Conservation (phyloP, 23 tunicate genomes). For the Trididemnum nubilum region DNA sequence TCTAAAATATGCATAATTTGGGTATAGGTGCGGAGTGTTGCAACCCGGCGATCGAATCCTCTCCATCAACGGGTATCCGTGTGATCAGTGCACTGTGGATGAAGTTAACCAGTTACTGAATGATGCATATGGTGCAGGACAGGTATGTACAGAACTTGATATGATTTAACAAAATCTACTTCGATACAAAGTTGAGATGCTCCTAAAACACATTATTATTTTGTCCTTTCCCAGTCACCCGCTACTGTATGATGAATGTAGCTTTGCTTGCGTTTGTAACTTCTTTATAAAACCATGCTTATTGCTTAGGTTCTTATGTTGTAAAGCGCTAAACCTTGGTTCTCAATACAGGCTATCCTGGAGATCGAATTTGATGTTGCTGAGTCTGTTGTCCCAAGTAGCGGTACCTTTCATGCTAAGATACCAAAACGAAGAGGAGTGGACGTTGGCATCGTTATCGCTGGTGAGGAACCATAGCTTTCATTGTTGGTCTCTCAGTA, state of each 20-base stretch:
- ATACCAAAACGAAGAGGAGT: slow-evolving; percentile 78
- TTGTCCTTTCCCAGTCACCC: neutral
- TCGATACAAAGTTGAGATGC: no score
- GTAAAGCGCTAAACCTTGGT: no score
- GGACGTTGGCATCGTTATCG: slow-evolving; percentile 77
- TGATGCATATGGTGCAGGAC: slow-evolving; percentile 73
- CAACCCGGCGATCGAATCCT: slow-evolving; percentile 86
- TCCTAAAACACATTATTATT: neutral
- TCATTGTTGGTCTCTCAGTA: neutral
- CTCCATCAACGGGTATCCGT: slow-evolving; percentile 65
- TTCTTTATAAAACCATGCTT: no score
- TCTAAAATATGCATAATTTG: no score
- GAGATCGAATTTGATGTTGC: slow-evolving; percentile 95
- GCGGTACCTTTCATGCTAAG: slow-evolving; percentile 90
- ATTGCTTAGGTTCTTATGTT: no score
- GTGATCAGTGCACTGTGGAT: slow-evolving; percentile 69
- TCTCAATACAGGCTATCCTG: slow-evolving; percentile 58
- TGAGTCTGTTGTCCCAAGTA: slow-evolving; percentile 94
- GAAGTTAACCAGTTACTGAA: slow-evolving; percentile 79
- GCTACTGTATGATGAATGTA: neutral
- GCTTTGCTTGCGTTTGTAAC: neutral
- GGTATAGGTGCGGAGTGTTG: slow-evolving; percentile 66
- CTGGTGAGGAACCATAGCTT: slow-evolving; percentile 46
- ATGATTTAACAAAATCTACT: neutral
- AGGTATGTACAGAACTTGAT: no score